Evolutionary conservation across 2,888 invertebrate species (phyloP).

Genomic region (Coenonympha glycerion): DNA sequence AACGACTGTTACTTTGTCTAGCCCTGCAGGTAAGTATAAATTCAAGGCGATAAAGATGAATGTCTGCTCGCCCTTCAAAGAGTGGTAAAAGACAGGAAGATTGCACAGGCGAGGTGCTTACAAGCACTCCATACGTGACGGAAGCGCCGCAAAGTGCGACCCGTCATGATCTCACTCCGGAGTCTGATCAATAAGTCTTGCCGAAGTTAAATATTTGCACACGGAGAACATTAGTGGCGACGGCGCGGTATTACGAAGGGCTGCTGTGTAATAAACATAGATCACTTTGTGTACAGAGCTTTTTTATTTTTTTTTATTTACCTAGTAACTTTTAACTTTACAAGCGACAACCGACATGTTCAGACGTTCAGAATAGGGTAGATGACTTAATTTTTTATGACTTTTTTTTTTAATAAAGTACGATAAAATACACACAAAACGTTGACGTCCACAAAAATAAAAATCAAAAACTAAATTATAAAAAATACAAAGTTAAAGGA

Average conservation of each 20-base stretch:
- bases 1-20: too few relatives aligned
- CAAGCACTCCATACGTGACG: constrained; percentile 68
- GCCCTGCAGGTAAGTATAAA: constrained; percentile 11
- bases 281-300: neutral
- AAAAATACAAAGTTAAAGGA: too few relatives aligned
- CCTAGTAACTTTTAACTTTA: too few relatives aligned
- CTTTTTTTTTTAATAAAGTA: too few relatives aligned
- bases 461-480: too few relatives aligned
- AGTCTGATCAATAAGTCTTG: constrained; percentile 70
- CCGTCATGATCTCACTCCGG: constrained; percentile 58
- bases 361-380: too few relatives aligned
- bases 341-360: too few relatives aligned
- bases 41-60: neutral
- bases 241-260: constrained; percentile 42
- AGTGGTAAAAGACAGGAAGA: constrained; percentile 30
- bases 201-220: constrained; percentile 69
- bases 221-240: constrained; percentile 57
- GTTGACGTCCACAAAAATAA: too few relatives aligned
- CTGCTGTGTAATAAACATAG: constrained; percentile 17
- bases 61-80: neutral
- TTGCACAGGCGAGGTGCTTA: constrained; percentile 49
- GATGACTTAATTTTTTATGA: too few relatives aligned
- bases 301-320: neutral
- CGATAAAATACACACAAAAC: too few relatives aligned
- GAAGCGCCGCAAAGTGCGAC: constrained; percentile 50